Evolutionary conservation across 2,888 invertebrate species (phyloP).

Genomic region (Elysia crispata): DNA sequence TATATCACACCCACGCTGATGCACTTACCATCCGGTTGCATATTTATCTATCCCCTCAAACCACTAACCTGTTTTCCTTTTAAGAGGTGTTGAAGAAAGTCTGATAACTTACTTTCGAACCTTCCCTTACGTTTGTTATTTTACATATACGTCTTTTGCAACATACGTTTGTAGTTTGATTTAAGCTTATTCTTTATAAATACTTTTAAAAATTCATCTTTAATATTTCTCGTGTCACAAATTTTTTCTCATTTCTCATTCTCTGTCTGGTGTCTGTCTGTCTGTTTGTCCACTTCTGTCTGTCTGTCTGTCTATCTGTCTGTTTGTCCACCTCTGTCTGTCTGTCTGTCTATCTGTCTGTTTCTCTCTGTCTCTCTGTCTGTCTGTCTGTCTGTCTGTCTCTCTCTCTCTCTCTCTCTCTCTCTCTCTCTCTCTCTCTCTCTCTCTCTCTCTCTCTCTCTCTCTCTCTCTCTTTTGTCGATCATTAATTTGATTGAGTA

Average conservation of each 20-base stretch:
- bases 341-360: background rate
- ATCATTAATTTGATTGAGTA: no score
- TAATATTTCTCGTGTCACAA: background rate
- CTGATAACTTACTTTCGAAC: no score
- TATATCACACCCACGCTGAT: no score
- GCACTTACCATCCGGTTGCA: no score
- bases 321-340: background rate
- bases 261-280: no score
- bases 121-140: no score
- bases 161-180: no score
- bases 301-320: constrained; percentile 20
- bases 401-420: background rate
- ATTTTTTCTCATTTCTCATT: background rate
- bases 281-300: background rate
- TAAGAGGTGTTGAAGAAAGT: no score
- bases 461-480: no score
- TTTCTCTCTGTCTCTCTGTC: background rate
- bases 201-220: background rate
- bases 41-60: no score
- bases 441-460: constrained; percentile 34
- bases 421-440: constrained; percentile 34
- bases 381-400: background rate
- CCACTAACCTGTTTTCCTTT: no score
- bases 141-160: no score
- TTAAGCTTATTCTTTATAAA: background rate